Base-by-base conservation (phyloP, 1,140 invertebrate genomes). In the Parapsyche elsis region DNA sequence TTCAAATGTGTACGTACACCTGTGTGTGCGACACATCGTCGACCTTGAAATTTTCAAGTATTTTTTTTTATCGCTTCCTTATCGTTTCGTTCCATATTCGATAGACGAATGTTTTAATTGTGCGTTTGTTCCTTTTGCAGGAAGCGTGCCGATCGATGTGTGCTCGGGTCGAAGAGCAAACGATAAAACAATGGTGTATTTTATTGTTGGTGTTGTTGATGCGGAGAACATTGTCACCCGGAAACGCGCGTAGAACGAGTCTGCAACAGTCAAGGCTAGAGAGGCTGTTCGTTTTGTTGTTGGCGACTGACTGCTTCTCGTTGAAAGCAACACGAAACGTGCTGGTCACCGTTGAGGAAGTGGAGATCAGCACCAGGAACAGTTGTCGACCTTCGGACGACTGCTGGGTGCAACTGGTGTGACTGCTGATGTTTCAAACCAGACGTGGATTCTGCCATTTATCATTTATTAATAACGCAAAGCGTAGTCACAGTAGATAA, bases 361-460 rank as follows among this genome's bases (percentile, higher is more conserved):
- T 75, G 38, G 23, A 75, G 44, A 75, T 75, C 73, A 14, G n/a
- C 38, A 73, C 38, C 71, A 75, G 73, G 73, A 75, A 75, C 44
- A 75, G 73, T 75, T 75, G 73, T 75, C 73, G 73, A 75, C 73
- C 73, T 75, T 75, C 73, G 73, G n/a, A 16, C 44, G 46, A 23
- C 23, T 24, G 10, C 12, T 53, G 16, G 49, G 49, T 53, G 49
- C 49, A 53, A 16, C 49, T 16, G 49, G 49, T 53, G 16, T 53
- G 49, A 53, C 49, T 16, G 49, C 49, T 53, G 49, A 53, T 53
- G 49, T 53, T 12, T 53, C 49, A 14, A 14, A 53, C 16, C 16
- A 53, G 10, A 53, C 30, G 30, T 38, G 7, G 2, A 38, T 38
- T 4, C 30, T 38, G 30, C 1, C 30, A 1, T 4, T 38, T 38